These are phyloP conservation scores for Globia sparganii DNA, from an alignment of 2,888 invertebrate species.

Conservation along the genomic window DNA sequence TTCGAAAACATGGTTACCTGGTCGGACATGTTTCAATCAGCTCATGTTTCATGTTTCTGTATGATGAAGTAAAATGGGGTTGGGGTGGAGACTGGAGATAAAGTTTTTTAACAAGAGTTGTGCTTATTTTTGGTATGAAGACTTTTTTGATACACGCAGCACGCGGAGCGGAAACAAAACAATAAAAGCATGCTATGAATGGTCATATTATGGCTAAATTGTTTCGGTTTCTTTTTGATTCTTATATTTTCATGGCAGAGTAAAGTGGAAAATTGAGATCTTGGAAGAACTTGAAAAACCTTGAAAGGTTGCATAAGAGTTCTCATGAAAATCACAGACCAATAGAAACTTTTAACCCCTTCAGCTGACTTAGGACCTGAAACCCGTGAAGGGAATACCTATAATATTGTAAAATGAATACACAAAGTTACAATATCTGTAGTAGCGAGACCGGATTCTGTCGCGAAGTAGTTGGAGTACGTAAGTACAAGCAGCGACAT, in stretches of 20 bases:
- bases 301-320: not conserved
- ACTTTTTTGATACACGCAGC: not conserved
- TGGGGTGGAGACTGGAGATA: not conserved
- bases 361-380: not conserved
- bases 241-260: not conserved
- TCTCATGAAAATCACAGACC: not conserved
- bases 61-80: conserved; percentile 22
- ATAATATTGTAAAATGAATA: conserved; percentile 7
- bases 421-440: conserved; percentile 9
- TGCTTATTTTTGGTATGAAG: not conserved
- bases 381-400: not conserved
- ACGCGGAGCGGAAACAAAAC: not conserved
- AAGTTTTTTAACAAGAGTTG: not conserved
- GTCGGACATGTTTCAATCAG: conserved; percentile 53
- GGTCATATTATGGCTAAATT: not conserved
- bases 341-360: not conserved
- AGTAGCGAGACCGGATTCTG: not conserved
- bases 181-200: not conserved
- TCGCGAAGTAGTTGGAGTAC: not conserved
- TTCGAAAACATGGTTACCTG: conserved; percentile 22
- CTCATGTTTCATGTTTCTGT: conserved; percentile 36
- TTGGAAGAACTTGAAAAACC: not conserved
- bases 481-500: conserved; percentile 2
- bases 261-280: not conserved
- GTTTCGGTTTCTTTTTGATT: not conserved